phyloP scores from a whole-genome alignment of 2,888 invertebrate species.

The Cinara cedri region DNA sequence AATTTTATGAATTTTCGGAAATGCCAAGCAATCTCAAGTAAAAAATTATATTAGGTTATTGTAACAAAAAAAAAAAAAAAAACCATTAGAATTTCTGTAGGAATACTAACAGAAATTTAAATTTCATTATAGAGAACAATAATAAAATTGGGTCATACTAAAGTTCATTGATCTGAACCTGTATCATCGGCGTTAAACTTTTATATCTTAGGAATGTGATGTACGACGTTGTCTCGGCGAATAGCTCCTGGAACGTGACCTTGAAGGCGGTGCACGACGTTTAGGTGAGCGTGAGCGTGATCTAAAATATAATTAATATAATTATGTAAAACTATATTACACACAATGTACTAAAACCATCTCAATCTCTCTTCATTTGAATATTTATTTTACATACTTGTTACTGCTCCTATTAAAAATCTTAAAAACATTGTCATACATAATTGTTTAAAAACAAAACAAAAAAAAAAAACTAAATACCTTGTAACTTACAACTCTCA shows the following conservation, averaged over 20 bases:
- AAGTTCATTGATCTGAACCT: slow-evolving; percentile 34
- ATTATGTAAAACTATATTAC: neutral
- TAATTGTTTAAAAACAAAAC: slow-evolving; percentile 49
- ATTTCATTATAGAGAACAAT: slow-evolving; percentile 35
- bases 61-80: slow-evolving; percentile 26
- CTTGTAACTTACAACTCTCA: slow-evolving; percentile 54
- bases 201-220: slow-evolving; percentile 54
- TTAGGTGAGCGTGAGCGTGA: slow-evolving; percentile 58
- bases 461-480: slow-evolving; percentile 56
- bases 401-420: slow-evolving; percentile 50
- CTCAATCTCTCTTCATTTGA: neutral
- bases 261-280: slow-evolving; percentile 59
- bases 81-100: slow-evolving; percentile 37
- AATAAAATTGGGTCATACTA: slow-evolving; percentile 32
- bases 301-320: slow-evolving; percentile 50
- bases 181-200: slow-evolving; percentile 19
- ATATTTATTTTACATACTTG: slow-evolving; percentile 35
- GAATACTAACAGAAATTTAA: slow-evolving; percentile 38
- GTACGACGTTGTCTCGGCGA: slow-evolving; percentile 60
- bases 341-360: neutral
- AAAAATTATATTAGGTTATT: slow-evolving; percentile 39
- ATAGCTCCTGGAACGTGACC: slow-evolving; percentile 61
- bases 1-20: slow-evolving; percentile 43
- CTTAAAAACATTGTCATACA: slow-evolving; percentile 39
- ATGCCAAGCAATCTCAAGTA: slow-evolving; percentile 37